Percentiles rank a stretch among this genome's conserved stretches.
phyloP scores from a whole-genome alignment of 2,797 vertebrate genomes.

The Ibycter americanus region DNA sequence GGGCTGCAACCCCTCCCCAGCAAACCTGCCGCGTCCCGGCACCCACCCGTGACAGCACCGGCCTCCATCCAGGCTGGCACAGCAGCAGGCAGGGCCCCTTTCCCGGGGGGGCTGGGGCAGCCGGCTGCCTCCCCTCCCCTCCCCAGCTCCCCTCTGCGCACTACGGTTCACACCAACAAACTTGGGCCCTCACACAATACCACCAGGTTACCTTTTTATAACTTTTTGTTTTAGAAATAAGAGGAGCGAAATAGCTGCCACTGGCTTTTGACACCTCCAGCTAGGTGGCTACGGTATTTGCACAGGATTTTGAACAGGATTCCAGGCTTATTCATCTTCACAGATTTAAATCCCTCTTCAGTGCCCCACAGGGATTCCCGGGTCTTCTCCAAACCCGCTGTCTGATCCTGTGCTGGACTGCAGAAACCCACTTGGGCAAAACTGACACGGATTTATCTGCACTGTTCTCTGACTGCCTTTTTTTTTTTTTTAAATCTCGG shows the following conservation, averaged over 20 bases:
- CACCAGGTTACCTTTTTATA: not conserved
- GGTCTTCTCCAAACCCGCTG: not conserved
- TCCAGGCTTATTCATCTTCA: not conserved
- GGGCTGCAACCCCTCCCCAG: not conserved
- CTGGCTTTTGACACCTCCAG: not conserved
- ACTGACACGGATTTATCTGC: not conserved
- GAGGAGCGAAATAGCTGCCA: not conserved
- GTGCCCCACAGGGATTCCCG: not conserved
- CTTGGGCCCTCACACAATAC: no score
- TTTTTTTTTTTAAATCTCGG: not conserved
- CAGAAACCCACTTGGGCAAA: not conserved
- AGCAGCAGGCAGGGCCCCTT: rapidly evolving
- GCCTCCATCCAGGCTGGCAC: not conserved
- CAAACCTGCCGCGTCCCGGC: no score
- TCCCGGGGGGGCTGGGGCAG: rapidly evolving
- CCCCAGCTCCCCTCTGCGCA: not conserved
- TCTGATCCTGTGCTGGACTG: rapidly evolving
- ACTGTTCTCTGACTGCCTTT: not conserved
- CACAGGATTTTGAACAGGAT: not conserved
- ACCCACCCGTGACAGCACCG: no score
- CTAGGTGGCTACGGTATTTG: not conserved
- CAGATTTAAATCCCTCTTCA: not conserved
- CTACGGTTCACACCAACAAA: rapidly evolving
- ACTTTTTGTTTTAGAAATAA: not conserved
- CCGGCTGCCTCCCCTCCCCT: not conserved